Base-by-base conservation (phyloP, 2,797 vertebrate species). In the Strix occidentalis region DNA sequence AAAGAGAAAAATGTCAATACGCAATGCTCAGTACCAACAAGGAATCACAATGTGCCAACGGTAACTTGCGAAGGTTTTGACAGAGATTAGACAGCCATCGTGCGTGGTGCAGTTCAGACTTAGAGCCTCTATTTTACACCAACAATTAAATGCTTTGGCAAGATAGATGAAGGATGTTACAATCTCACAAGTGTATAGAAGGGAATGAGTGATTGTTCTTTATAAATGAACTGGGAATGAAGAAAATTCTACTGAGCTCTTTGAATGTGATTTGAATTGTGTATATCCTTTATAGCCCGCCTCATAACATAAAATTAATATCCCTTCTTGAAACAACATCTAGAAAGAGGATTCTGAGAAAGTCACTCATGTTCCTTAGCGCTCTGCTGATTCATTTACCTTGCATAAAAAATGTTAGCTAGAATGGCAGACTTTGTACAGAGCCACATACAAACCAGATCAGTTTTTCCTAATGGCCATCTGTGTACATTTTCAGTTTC, bases 11-110 rank as follows among this genome's bases (percentile, higher is more conserved):
- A 60, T 20, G 20, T 94, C 37, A 89, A 5, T 25, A 16, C 2
- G 1, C n/a, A 29, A 10, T 8, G 28, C 35, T 64, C 31, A 14
- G 0, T 15, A 24, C 35, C 37, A 19, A 6, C 9, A 18, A 28
- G n/a, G 23, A 50, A 13, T 28, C 26, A 10, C 20, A 24, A 5
- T 11, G 39, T 35, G 37, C n/a, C 50, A 2, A 0, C 8, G 43
- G 46, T 26, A 69, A n/a, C 0, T 0, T 26, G 50, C 1, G 9
- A 2, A 6, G 13, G 15, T n/a, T 58, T 84, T 60, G 33, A 9
- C 54, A 75, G 51, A 39, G 31, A 2, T 9, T 17, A 58, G 48
- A 3, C 11, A 35, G 26, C 33, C 6, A 1, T 37, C 4, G 7
- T 33, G 3, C 2, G 1, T 10, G 41, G 11, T 9, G 45, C 10